Evolutionary conservation across 2,113 vertebrate genomes (phyloP).

Genomic region (Cryptoleucopteryx plumbea): DNA sequence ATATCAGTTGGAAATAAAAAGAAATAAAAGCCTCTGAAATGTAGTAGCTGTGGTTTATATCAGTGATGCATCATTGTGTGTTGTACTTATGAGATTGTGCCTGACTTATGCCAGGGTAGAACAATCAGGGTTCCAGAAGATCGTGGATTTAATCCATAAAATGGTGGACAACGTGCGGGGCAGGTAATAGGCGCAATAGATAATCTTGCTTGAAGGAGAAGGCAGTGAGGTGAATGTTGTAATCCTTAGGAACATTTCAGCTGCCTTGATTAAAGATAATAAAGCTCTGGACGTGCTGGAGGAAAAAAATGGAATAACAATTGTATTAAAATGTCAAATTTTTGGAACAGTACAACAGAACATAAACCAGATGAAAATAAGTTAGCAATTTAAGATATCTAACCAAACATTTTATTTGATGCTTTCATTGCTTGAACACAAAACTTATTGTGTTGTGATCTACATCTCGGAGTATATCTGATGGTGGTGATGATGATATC

Average conservation of each 20-base stretch:
- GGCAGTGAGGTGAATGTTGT: neutral
- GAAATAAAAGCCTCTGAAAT: constrained; percentile 16
- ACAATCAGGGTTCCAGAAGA: neutral
- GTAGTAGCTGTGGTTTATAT: neutral
- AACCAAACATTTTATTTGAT: neutral
- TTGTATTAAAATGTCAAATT: neutral
- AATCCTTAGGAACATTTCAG: neutral
- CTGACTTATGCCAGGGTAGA: neutral
- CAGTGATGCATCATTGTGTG: neutral
- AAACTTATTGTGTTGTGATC: neutral
- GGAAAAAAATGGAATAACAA: neutral
- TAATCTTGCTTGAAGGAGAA: neutral
- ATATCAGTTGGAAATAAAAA: constrained; percentile 30
- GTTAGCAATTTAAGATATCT: neutral
- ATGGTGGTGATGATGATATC: neutral
- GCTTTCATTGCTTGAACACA: neutral
- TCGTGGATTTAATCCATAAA: neutral
- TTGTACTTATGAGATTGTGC: neutral
- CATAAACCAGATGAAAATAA: neutral
- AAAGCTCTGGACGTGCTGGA: neutral
- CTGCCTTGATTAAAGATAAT: neutral
- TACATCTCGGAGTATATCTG: fast-evolving
- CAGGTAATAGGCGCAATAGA: neutral
- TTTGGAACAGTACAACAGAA: neutral
- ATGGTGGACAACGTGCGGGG: neutral